Percentiles rank a stretch among this genome's conserved stretches.
Evolutionary conservation across 2,113 vertebrate species (phyloP).

Genomic region (Trochalopteron elliotii): DNA sequence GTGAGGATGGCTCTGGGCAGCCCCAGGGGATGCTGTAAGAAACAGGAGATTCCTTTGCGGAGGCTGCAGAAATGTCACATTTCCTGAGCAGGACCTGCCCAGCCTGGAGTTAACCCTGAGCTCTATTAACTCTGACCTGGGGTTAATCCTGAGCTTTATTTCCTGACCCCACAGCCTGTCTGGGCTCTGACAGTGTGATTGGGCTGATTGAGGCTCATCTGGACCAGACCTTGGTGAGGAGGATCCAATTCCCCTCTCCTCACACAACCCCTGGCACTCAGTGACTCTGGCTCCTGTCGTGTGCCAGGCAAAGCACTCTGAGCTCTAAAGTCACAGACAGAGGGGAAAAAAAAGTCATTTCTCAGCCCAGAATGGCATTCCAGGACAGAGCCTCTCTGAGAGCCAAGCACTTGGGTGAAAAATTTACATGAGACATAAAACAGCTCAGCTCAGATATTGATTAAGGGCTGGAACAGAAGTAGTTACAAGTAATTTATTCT

Average conservation of each 20-base stretch:
- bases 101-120: no score
- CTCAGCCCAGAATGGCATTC: not conserved
- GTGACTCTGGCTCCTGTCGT: rapidly evolving
- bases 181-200: not conserved
- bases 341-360: not conserved
- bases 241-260: not conserved
- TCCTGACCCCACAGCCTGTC: not conserved
- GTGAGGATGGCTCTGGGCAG: not conserved
- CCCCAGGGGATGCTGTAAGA: rapidly evolving
- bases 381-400: not conserved
- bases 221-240: no score
- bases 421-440: not conserved
- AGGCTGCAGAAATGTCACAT: not conserved
- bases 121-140: not conserved
- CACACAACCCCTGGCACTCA: not conserved
- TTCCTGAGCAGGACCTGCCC: no score
- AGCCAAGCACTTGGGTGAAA: not conserved
- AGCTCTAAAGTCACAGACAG: not conserved
- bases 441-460: not conserved
- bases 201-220: not conserved
- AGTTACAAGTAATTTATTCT: not conserved
- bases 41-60: not conserved
- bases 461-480: not conserved
- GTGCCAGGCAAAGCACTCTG: not conserved
- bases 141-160: not conserved